phyloP scores from a whole-genome alignment of 2,797 vertebrate genomes.

The Syndactyla subalaris region DNA sequence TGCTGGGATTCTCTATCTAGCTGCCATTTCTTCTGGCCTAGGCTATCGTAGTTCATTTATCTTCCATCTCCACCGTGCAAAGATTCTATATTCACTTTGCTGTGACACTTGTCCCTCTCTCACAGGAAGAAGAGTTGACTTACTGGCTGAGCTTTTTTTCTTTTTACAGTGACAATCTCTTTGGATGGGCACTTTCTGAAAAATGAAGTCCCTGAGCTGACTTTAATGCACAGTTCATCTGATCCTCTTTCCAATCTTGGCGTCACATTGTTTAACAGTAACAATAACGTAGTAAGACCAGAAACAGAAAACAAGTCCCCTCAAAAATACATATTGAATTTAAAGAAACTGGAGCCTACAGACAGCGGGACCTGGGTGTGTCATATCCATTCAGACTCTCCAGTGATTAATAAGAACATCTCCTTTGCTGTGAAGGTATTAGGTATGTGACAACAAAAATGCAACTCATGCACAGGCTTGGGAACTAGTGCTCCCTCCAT shows the following conservation, averaged over 20 bases:
- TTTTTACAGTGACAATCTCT: conserved; percentile 50
- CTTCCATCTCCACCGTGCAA: neutral
- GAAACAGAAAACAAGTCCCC: rapidly evolving
- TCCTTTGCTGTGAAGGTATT: conserved; percentile 55
- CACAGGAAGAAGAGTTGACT: neutral
- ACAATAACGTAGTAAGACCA: neutral
- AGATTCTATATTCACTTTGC: neutral
- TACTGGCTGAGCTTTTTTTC: neutral
- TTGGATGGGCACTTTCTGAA: neutral
- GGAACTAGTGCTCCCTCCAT: neutral
- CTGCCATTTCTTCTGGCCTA: neutral
- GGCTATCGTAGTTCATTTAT: neutral
- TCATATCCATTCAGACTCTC: neutral
- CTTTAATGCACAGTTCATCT: neutral
- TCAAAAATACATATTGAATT: neutral
- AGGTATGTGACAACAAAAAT: conserved; percentile 62
- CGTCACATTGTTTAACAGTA: conserved; percentile 7
- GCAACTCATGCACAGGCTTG: neutral
- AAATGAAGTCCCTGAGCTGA: conserved; percentile 43
- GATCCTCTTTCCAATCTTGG: rapidly evolving
- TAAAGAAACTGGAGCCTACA: neutral
- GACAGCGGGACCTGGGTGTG: conserved; percentile 69
- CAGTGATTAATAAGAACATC: neutral
- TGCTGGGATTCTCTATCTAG: neutral
- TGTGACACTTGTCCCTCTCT: neutral